A percentile compares a stretch with the other conserved stretches of the same genome.
Conservation (phyloP, 1,140 invertebrate species). For the Drosophila asahinai region DNA sequence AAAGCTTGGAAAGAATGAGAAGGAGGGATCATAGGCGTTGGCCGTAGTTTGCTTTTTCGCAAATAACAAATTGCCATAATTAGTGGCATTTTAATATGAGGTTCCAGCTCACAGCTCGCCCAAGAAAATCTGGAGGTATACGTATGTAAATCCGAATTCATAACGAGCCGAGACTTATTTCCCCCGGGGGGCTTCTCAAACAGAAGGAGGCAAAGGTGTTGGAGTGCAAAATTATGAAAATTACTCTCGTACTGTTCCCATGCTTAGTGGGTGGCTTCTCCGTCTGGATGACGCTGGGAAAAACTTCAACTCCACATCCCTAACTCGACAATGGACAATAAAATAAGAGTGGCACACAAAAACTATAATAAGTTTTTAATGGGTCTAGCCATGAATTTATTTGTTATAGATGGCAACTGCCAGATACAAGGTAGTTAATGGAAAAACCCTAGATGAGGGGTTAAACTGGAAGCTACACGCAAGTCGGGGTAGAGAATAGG, state of each 20-base stretch:
- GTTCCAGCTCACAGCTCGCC: slow-evolving; percentile 24
- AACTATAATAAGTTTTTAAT: slow-evolving; percentile 64
- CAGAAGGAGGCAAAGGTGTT: slow-evolving; percentile 50
- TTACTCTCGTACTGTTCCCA: slow-evolving; percentile 52
- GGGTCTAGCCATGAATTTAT: slow-evolving; percentile 61
- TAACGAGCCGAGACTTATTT: slow-evolving; percentile 24
- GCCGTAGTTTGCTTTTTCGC: slow-evolving; percentile 46
- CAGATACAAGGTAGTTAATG: slow-evolving; percentile 44
- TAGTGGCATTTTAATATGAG: slow-evolving; percentile 61
- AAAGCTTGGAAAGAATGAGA: slow-evolving; percentile 2
- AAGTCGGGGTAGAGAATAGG: neutral
- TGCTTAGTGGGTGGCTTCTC: slow-evolving; percentile 67
- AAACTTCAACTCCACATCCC: slow-evolving; percentile 11
- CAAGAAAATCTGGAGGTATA: neutral
- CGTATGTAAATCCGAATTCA: slow-evolving; percentile 52
- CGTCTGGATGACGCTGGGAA: slow-evolving; percentile 51
- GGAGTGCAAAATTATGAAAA: slow-evolving; percentile 69
- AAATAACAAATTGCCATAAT: slow-evolving; percentile 76
- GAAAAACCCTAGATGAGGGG: slow-evolving; percentile 16
- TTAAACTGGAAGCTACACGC: slow-evolving; percentile 30
- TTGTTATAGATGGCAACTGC: slow-evolving; percentile 56
- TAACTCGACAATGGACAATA: slow-evolving; percentile 66
- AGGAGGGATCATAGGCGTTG: slow-evolving; percentile 43
- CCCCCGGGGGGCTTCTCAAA: slow-evolving; percentile 13
- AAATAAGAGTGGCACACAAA: slow-evolving; percentile 60